These are phyloP conservation scores for Motacilla tschutschensis DNA, from an alignment of 2,113 vertebrate genomes.

Conservation along the genomic window DNA sequence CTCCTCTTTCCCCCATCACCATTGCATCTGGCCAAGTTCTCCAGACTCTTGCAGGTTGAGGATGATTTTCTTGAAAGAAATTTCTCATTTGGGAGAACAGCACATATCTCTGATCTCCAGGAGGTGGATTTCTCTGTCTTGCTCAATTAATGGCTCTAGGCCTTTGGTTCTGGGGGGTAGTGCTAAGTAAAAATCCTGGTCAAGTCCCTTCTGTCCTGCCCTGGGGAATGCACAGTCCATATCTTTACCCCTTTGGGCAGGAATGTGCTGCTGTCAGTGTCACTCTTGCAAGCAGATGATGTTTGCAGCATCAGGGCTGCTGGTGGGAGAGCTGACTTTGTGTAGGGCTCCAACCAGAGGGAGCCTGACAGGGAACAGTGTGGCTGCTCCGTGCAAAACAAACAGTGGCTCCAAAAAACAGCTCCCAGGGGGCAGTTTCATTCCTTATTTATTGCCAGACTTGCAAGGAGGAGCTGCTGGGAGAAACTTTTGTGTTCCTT, in stretches of 20 bases:
- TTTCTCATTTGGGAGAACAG: neutral
- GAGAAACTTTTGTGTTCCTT: neutral
- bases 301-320: neutral
- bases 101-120: neutral
- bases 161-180: neutral
- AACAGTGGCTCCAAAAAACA: neutral
- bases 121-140: neutral
- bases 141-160: neutral
- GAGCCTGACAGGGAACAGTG: fast-evolving
- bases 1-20: neutral
- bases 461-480: neutral
- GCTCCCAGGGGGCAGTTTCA: neutral
- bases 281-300: neutral
- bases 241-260: neutral
- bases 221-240: neutral
- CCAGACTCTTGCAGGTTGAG: neutral
- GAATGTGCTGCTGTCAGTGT: neutral
- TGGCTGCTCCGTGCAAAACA: neutral
- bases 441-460: neutral
- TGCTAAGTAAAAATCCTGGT: neutral
- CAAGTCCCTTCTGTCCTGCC: neutral
- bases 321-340: neutral
- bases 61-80: neutral
- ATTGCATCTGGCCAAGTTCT: neutral
- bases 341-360: neutral